A percentile compares a stretch with the other conserved stretches of the same genome.
These are phyloP conservation scores for Drepanosiphum platanoidis DNA, from an alignment of 2,888 invertebrate genomes.

Conservation along the genomic window DNA sequence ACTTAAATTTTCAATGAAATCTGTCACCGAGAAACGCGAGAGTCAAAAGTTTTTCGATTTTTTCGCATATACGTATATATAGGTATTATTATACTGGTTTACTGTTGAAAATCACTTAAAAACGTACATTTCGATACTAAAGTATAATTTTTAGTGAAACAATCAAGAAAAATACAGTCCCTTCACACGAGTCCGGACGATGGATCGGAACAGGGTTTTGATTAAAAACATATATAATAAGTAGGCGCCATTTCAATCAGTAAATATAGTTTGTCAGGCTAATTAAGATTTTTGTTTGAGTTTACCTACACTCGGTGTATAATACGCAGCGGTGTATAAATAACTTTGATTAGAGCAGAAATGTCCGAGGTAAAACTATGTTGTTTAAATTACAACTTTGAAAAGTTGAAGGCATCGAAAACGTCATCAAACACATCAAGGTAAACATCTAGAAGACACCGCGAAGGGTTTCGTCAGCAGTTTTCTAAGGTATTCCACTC, in stretches of 20 bases:
- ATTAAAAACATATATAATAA: not conserved
- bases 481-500: constrained; percentile 28
- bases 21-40: not conserved
- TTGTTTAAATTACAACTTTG: constrained; percentile 17
- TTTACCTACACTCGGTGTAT: not conserved
- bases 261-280: not conserved
- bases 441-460: constrained; percentile 12
- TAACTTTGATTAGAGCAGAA: constrained; percentile 30
- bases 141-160: not conserved
- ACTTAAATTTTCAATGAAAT: not conserved
- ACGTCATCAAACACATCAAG: constrained; percentile 39
- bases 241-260: not conserved
- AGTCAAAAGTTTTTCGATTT: not conserved
- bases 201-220: not conserved
- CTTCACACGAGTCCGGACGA: not conserved
- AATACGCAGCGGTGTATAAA: not conserved
- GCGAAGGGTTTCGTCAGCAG: constrained; percentile 16
- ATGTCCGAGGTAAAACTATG: not conserved
- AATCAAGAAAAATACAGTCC: too few species aligned
- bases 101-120: not conserved
- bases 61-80: too few species aligned
- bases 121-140: not conserved
- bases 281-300: not conserved
- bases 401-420: constrained; percentile 12
- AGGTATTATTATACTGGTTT: not conserved